These are phyloP conservation scores for Drosophila buzzatii DNA, from an alignment of 2,888 invertebrate species.

Conservation along the genomic window DNA sequence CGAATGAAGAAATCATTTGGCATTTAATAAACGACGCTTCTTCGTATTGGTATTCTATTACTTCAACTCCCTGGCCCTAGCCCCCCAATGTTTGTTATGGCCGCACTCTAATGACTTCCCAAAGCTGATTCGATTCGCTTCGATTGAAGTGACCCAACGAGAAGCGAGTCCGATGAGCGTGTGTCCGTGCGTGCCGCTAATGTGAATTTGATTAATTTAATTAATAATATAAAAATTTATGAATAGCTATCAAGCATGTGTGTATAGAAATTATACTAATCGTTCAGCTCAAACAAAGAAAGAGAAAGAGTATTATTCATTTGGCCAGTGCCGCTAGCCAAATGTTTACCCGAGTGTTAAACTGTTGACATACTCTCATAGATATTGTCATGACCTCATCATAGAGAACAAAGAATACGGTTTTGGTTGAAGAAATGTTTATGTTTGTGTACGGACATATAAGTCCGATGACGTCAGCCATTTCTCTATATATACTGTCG, in stretches of 20 bases:
- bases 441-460: conserved; percentile 16
- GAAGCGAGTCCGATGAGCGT: background rate
- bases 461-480: conserved; percentile 54
- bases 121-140: conserved; percentile 47
- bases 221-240: conserved; percentile 64
- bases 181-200: conserved; percentile 61
- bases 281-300: conserved; percentile 1
- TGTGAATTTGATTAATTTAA: conserved; percentile 78
- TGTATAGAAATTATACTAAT: conserved; percentile 32
- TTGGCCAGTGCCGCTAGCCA: conserved; percentile 8
- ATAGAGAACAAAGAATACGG: conserved; percentile 14
- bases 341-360: conserved; percentile 50
- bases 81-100: conserved; percentile 18
- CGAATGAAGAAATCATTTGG: conserved; percentile 42
- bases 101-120: conserved; percentile 43
- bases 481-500: background rate
- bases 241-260: conserved; percentile 38
- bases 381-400: conserved; percentile 40
- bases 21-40: conserved; percentile 23
- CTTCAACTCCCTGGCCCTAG: background rate
- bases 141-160: conserved; percentile 41
- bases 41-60: background rate
- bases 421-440: conserved; percentile 9
- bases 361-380: conserved; percentile 49
- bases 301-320: background rate